Conservation (phyloP, 2,113 vertebrate species). For the Laticauda colubrina region DNA sequence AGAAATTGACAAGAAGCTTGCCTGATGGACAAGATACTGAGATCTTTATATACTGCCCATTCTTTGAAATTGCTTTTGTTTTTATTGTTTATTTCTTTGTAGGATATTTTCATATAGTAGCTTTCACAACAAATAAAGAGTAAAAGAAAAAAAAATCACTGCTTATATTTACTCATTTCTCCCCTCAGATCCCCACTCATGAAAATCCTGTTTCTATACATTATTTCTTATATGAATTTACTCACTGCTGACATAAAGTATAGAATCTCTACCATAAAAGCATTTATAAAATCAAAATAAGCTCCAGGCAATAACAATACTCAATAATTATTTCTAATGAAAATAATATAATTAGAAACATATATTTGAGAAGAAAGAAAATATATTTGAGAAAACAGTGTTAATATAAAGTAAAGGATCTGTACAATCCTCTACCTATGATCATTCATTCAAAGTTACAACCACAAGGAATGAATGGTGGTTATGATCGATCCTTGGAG, state of each 20-base stretch:
- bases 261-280: not conserved
- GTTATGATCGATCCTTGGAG: not conserved
- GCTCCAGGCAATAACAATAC: not conserved
- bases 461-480: not conserved
- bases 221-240: not conserved
- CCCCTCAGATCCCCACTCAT: not conserved
- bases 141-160: not conserved
- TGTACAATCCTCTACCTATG: not conserved
- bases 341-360: not conserved
- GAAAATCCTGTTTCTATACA: not conserved
- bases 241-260: not conserved
- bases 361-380: not conserved
- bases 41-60: not conserved
- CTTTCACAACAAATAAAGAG: not conserved
- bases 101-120: not conserved
- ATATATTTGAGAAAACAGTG: not conserved
- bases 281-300: not conserved
- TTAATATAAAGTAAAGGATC: not conserved
- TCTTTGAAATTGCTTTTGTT: not conserved
- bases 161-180: too few relatives aligned
- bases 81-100: not conserved
- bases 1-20: not conserved
- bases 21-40: not conserved
- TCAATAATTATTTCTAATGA: not conserved
- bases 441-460: not conserved